Base-by-base conservation (phyloP, 1,140 invertebrate species). In the Zaprionus ghesquierei region DNA sequence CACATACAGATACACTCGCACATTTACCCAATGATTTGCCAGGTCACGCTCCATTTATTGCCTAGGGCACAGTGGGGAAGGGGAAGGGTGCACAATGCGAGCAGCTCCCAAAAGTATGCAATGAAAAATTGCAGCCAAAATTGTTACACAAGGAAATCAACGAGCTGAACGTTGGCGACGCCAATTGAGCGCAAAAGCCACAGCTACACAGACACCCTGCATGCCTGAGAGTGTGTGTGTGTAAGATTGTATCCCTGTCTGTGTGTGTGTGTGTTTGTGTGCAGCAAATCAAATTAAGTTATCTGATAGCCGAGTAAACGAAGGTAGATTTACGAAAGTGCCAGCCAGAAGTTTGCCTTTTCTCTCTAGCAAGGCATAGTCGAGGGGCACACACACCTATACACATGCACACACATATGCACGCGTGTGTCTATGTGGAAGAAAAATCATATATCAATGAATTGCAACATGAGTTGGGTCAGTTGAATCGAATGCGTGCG, bases 251-350 rank as follows among this genome's bases (percentile, higher is more conserved):
- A 4, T 33, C 2, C 3, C 10, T 41, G 51, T 22, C n/a, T n/a
- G n/a, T n/a, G n/a, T n/a, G 33, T 53, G 15, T 33, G 22, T 38
- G 74, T 38, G 41, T 73, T 76, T 66, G 77, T 74, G 62, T 65
- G 54, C 61, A 79, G 69, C 62, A 89, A 87, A 87, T 79, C 84
- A 89, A 89, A 87, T 87, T 79, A 82, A 82, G 72, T 81, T 79
- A 89, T 82, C 71, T 77, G 79, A 79, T 79, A 73, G 77, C 72
- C 69, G 61, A 79, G 68, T 76, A 87, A 79, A 79, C 75, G 72
- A 75, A 62, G 72, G 61, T 22, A 41, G 44, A 53, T 49, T 60
- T 60, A 56, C 33, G 38, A 59, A 72, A 75, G 55, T 63, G 27
- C 13, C 35, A 59, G 56, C 18, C 3, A 18, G 13, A 8, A 12